Conservation (phyloP, 2,113 vertebrate species). For the Embiotoca jacksoni region DNA sequence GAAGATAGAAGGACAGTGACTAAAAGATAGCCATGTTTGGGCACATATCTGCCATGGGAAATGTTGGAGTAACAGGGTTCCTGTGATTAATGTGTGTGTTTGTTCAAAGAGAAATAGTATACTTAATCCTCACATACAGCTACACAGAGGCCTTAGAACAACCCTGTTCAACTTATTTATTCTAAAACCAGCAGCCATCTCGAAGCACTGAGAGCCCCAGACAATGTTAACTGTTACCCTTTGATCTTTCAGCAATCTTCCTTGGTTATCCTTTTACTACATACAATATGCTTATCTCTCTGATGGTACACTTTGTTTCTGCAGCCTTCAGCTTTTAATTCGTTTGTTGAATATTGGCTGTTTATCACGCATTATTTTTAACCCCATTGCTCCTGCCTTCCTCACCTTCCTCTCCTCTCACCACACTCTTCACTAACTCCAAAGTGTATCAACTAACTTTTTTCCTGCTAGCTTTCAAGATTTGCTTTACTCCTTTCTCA, state of each 20-base stretch:
- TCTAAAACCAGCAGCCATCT: constrained; percentile 12
- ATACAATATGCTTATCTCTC: constrained; percentile 1
- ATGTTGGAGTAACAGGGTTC: constrained; percentile 52
- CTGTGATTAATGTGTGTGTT: constrained; percentile 66
- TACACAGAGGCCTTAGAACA: constrained; percentile 42
- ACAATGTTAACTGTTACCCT: constrained; percentile 22
- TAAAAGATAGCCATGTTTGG: constrained; percentile 78
- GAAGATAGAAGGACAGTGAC: constrained; percentile 64
- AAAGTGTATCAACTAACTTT: constrained; percentile 34
- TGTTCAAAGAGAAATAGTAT: constrained; percentile 73
- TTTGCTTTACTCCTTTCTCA: constrained; percentile 57
- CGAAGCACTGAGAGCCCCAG: constrained; percentile 12
- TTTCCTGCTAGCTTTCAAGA: constrained; percentile 34
- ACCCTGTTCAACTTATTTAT: constrained; percentile 27
- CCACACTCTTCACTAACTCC: constrained; percentile 35
- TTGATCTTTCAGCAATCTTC: constrained; percentile 32
- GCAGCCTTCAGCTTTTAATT: neutral
- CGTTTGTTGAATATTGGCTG: constrained; percentile 6
- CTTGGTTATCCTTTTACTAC: constrained; percentile 14
- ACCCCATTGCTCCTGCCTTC: constrained; percentile 36
- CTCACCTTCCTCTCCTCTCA: constrained; percentile 29
- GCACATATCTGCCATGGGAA: constrained; percentile 74
- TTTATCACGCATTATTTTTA: constrained; percentile 37
- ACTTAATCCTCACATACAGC: constrained; percentile 50
- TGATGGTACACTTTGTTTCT: neutral